phyloP scores from a whole-genome alignment of 92 coral and sea anemone species.

The Montipora capitata region DNA sequence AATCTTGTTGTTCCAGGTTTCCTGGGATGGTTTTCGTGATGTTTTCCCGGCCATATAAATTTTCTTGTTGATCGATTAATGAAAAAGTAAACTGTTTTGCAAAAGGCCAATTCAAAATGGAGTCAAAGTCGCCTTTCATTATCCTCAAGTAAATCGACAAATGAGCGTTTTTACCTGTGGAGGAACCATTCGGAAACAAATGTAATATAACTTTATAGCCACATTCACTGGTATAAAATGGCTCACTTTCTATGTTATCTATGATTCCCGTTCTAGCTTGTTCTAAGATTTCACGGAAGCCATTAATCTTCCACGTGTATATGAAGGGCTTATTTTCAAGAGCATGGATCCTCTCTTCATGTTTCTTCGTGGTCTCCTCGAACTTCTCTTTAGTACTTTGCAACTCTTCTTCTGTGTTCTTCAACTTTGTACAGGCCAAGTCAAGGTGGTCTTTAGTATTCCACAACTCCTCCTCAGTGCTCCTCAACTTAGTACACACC shows the following conservation, averaged over 20 bases:
- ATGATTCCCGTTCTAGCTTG: background rate
- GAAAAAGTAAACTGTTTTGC: background rate
- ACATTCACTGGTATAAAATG: background rate
- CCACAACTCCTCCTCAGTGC: too few relatives aligned
- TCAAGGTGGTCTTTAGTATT: too few relatives aligned
- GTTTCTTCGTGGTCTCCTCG: too few relatives aligned
- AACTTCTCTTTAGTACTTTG: background rate
- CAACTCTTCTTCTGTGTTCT: too few relatives aligned
- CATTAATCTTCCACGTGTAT: background rate
- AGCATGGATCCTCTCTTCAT: background rate
- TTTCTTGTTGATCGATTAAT: background rate
- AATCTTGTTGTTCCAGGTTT: background rate
- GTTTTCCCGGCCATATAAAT: background rate
- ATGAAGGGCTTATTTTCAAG: background rate
- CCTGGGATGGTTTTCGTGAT: background rate
- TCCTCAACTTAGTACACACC: too few relatives aligned
- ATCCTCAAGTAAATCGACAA: background rate
- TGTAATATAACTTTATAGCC: constrained; percentile 2
- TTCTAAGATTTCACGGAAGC: background rate
- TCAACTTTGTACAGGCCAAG: too few relatives aligned
- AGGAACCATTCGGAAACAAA: background rate
- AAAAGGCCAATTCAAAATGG: background rate
- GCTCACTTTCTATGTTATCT: background rate
- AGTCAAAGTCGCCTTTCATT: background rate
- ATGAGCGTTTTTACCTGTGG: background rate